Evolutionary conservation across 1,140 invertebrate species (phyloP).

Genomic region (Orchestia grillus): DNA sequence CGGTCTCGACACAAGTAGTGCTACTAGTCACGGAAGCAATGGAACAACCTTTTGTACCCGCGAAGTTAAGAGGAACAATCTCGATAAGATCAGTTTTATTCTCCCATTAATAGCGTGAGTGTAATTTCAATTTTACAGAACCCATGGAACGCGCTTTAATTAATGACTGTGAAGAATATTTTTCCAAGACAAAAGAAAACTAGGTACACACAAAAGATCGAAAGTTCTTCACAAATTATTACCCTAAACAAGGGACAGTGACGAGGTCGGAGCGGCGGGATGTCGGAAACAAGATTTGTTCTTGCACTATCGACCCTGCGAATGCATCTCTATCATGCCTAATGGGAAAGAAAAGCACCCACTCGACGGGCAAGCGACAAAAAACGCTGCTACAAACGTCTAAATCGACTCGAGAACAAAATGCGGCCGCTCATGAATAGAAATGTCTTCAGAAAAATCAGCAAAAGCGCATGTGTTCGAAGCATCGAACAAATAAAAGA

Average conservation of each 20-base stretch:
- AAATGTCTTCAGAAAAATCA: conserved; percentile 5
- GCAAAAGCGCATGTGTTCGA: conserved; percentile 1
- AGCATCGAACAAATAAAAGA: background rate
- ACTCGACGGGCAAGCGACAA: background rate
- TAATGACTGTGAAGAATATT: background rate
- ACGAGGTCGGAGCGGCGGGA: background rate
- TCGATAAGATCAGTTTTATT: background rate
- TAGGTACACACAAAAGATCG: too few species aligned
- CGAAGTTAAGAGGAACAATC: background rate
- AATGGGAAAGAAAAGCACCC: conserved; percentile 7
- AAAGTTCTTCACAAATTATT: background rate
- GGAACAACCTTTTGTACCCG: background rate
- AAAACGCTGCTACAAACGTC: background rate
- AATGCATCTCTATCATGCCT: conserved; percentile 3
- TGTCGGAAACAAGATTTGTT: background rate
- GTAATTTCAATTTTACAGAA: background rate
- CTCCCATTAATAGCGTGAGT: background rate
- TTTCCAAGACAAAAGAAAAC: too few species aligned
- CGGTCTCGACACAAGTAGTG: background rate
- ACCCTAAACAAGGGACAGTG: background rate
- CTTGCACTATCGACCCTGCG: background rate
- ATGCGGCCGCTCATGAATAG: background rate
- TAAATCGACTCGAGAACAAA: conserved; percentile 44
- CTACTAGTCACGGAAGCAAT: background rate
- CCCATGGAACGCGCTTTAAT: background rate